These are phyloP conservation scores for Ischnura elegans DNA, from an alignment of 2,888 invertebrate genomes.

Conservation along the genomic window DNA sequence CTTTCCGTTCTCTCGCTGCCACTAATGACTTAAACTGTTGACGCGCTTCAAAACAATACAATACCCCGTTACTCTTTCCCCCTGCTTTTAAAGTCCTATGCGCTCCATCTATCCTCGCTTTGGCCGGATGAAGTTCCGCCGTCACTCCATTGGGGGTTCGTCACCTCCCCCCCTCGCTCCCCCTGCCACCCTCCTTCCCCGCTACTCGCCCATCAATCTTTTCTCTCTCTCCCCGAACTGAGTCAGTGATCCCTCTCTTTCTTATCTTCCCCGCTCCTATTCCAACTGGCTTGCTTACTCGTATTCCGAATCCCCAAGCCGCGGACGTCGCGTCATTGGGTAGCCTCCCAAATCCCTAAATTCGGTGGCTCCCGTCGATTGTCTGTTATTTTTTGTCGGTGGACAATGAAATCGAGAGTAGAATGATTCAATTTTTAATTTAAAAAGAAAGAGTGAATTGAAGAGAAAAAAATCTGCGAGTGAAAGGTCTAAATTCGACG, in stretches of 20 bases:
- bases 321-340: background rate
- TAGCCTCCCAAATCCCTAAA: background rate
- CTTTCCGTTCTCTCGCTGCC: slow-evolving; percentile 26
- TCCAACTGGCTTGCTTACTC: slow-evolving; percentile 14
- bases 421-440: no score
- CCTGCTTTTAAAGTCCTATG: background rate
- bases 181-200: background rate
- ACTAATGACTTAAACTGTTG: slow-evolving; percentile 38
- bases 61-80: background rate
- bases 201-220: slow-evolving; percentile 28
- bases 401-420: background rate
- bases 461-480: no score
- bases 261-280: slow-evolving; percentile 40
- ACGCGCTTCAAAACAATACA: slow-evolving; percentile 29
- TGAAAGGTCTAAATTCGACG: no score
- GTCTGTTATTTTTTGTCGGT: background rate
- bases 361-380: background rate
- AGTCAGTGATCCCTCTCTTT: background rate
- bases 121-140: slow-evolving; percentile 43
- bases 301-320: background rate
- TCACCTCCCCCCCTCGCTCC: background rate
- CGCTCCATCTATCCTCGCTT: background rate
- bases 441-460: no score
- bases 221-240: background rate
- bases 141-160: slow-evolving; percentile 36